phyloP scores from a whole-genome alignment of 35 echinoderm and acorn worm genomes.

The Eucidaris tribuloides region DNA sequence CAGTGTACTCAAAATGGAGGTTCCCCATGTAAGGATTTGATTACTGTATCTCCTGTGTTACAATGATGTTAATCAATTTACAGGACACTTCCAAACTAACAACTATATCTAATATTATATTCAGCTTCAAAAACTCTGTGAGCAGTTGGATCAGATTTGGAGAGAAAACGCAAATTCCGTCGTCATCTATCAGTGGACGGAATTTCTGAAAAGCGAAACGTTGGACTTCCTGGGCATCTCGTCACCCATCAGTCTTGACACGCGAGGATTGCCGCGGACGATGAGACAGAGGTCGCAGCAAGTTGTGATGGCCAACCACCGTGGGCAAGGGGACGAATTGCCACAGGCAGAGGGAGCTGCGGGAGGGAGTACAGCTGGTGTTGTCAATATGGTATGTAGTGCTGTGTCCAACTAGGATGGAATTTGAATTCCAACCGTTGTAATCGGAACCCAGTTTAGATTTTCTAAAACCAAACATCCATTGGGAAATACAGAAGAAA shows the following conservation, averaged over 20 bases:
- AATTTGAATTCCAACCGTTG: neutral
- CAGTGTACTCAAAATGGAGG: no score
- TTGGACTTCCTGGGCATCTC: slow-evolving; percentile 39
- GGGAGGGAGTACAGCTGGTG: neutral
- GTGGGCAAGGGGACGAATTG: neutral
- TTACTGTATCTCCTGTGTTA: no score
- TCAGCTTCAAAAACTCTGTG: slow-evolving; percentile 72
- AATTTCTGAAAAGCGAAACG: slow-evolving; percentile 77
- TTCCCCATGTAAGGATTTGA: no score
- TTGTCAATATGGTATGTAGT: neutral
- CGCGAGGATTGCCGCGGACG: slow-evolving; percentile 1
- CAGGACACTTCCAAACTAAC: no score
- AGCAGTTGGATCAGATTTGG: slow-evolving; percentile 81
- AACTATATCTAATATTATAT: no score
- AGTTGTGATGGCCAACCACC: neutral
- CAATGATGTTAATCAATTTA: no score
- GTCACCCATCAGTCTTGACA: slow-evolving; percentile 57
- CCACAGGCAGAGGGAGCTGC: neutral
- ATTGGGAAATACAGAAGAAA: no score
- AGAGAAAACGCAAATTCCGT: slow-evolving; percentile 60
- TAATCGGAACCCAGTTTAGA: no score
- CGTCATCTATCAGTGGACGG: slow-evolving; percentile 75
- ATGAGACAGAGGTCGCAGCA: neutral
- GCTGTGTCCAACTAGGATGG: neutral
- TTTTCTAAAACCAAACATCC: no score